Conservation (phyloP, 2,888 invertebrate species). For the Neria commutata region DNA sequence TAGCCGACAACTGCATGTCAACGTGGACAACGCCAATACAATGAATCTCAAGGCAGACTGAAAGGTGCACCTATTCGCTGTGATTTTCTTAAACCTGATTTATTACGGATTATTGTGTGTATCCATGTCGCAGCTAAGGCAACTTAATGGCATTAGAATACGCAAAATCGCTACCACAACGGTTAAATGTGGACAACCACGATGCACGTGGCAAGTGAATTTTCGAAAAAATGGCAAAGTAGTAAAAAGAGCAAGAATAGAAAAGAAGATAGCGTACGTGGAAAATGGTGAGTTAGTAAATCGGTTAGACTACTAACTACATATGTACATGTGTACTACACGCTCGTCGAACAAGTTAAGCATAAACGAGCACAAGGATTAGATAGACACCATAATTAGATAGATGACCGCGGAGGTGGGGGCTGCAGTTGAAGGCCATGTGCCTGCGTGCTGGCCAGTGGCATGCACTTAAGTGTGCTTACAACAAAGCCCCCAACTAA, state of each 20-base stretch:
- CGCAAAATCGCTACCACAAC: conserved; percentile 26
- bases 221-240: conserved; percentile 23
- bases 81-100: conserved; percentile 16
- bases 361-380: conserved; percentile 7
- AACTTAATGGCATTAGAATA: conserved; percentile 34
- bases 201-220: conserved; percentile 19
- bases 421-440: background rate
- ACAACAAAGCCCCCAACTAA: too few species aligned
- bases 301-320: background rate
- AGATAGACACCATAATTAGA: conserved; percentile 4
- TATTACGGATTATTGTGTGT: conserved; percentile 35
- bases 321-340: too few species aligned
- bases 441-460: background rate
- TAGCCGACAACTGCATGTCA: too few species aligned
- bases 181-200: conserved; percentile 14
- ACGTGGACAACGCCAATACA: too few species aligned
- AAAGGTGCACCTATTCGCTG: too few species aligned
- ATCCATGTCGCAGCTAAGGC: conserved; percentile 25
- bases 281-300: background rate
- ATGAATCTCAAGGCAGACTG: too few species aligned
- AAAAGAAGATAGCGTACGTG: background rate
- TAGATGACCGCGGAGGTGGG: background rate
- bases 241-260: conserved; percentile 8
- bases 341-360: background rate
- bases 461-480: conserved; percentile 7